Evolutionary conservation across 2,888 invertebrate species (phyloP), one percentile per base, ranked within the genome.

Genomic region (Elysia crispata): DNA sequence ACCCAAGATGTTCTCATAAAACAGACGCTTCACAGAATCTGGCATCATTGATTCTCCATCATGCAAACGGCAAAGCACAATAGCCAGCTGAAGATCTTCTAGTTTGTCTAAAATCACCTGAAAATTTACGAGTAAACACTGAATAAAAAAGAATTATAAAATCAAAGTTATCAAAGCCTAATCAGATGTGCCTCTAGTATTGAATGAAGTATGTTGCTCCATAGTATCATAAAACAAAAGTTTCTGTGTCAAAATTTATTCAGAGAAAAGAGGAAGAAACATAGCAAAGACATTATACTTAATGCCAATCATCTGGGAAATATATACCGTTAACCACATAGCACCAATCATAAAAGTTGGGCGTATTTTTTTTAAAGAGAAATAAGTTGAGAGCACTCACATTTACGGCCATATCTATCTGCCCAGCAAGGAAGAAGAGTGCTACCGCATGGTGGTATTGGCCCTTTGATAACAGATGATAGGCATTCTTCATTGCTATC

Each of bases 401-500:
- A 94, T 99, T 98, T 77, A 99, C 94, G 5, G 99, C 99, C 92
- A 99, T 99, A 87, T 96, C 95, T 49, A 99, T 93, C 50, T 97
- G 96, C 30, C 97, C 98, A 30, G 97, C 98, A 6, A 99, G 93
- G 77, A 99, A 93, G 93, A 99, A 99, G 93, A 99, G 99, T 0
- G 98, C 99, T 0, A 98, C 99, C 0, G 99, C 99, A 90, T 99
- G 98, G 82, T 97, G 96, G 91, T 99, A 99, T 74, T 98, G 90
- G 92, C 99, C 99, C 90, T 97, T 87, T 1, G 99, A 97, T 60
- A 99, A 94, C 64, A 99, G 93, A 1, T 97, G 98, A 91, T 98
- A 99, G 0, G 99, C 99, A 92, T 99, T 99, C 93, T 99, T 99
- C 83, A 99, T 92, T 0, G 99, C 99, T 0, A 99, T 98, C 90